phyloP scores from a whole-genome alignment of 92 coral and sea anemone genomes.

The Phenganax subtilis region DNA sequence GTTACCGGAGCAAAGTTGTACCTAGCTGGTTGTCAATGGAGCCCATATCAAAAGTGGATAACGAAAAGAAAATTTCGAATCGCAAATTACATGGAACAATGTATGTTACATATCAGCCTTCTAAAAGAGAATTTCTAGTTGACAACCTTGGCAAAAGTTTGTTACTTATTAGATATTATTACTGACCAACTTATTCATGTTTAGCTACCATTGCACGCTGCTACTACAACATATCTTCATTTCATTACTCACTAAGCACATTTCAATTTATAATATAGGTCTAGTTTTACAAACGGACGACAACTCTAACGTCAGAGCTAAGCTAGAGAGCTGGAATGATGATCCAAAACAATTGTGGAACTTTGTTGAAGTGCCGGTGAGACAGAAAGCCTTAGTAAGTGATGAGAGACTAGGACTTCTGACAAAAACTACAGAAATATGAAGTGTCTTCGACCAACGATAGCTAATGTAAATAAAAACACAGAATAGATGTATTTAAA shows the following conservation, averaged over 20 bases:
- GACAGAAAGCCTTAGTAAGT: not conserved
- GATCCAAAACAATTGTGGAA: slow-evolving; percentile 30
- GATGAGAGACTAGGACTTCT: not conserved
- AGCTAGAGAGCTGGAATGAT: slow-evolving; percentile 25
- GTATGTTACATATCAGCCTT: not conserved
- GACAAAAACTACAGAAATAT: slow-evolving; percentile 1
- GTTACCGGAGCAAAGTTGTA: slow-evolving; percentile 22
- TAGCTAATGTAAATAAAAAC: not conserved
- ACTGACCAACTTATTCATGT: too few species aligned
- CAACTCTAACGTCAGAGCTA: slow-evolving; percentile 17
- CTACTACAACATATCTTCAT: not conserved
- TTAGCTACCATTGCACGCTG: too few species aligned
- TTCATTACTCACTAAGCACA: not conserved
- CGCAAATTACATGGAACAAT: slow-evolving; percentile 41
- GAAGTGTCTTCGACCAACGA: not conserved
- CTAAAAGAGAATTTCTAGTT: not conserved
- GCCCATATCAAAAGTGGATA: slow-evolving; percentile 42
- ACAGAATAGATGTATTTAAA: not conserved
- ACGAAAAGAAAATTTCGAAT: slow-evolving; percentile 21
- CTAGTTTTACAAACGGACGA: slow-evolving; percentile 32
- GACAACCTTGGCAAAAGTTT: too few species aligned
- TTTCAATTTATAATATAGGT: not conserved
- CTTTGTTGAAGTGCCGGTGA: slow-evolving; percentile 17
- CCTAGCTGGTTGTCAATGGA: slow-evolving; percentile 28
- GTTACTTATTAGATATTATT: too few species aligned